A percentile compares a stretch with the other conserved stretches of the same genome.
These are phyloP conservation scores for Peromyscus melanophrys DNA, from an alignment of 2,797 vertebrate genomes.

Conservation along the genomic window DNA sequence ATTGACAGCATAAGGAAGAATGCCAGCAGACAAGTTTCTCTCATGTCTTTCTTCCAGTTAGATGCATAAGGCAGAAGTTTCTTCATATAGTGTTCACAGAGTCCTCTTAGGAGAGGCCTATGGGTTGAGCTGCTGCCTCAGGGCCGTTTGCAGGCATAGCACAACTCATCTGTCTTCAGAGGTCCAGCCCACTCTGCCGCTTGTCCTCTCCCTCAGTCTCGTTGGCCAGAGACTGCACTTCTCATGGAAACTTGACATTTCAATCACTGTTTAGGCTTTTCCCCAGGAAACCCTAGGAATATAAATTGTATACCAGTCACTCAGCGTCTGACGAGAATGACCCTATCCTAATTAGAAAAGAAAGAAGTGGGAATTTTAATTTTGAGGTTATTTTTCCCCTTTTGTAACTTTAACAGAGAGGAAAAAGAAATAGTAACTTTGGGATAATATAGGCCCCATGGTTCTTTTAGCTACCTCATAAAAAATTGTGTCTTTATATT, in stretches of 20 bases:
- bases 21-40: not conserved
- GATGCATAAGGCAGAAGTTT: not conserved
- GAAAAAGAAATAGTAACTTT: not conserved
- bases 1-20: not conserved
- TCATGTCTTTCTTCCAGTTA: not conserved
- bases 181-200: no score
- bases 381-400: not conserved
- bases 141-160: not conserved
- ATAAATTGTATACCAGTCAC: not conserved
- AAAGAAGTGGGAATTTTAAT: not conserved
- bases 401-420: not conserved
- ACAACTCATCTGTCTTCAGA: not conserved
- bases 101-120: not conserved
- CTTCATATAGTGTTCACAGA: not conserved
- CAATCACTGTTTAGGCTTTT: not conserved
- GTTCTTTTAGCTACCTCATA: not conserved
- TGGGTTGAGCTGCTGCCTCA: not conserved
- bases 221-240: not conserved
- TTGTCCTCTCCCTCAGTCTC: not conserved
- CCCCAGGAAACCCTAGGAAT: not conserved
- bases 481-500: not conserved
- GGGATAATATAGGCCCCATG: not conserved
- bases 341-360: not conserved
- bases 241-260: not conserved
- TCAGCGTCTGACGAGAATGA: not conserved